phyloP scores from a whole-genome alignment of 1,140 invertebrate genomes.

The Drosophila sechellia region DNA sequence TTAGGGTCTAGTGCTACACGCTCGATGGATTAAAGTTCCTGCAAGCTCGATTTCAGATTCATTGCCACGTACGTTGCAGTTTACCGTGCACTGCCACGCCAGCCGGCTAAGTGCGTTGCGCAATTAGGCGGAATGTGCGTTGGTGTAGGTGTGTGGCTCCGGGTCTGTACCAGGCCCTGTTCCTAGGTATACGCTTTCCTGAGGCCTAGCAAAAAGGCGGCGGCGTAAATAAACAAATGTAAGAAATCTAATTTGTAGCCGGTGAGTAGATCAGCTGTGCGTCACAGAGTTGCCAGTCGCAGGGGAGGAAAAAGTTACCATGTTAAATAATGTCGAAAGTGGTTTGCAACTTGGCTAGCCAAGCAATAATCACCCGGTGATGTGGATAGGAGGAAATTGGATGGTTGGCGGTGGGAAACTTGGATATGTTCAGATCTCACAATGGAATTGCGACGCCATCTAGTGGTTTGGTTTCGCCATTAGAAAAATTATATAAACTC shows the following conservation, averaged over 20 bases:
- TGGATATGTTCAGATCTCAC: too few relatives aligned
- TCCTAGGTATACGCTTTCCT: not conserved
- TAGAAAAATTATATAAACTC: too few relatives aligned
- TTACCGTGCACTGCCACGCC: not conserved
- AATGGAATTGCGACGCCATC: too few relatives aligned
- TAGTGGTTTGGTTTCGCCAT: too few relatives aligned
- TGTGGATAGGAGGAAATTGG: not conserved
- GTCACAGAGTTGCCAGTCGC: not conserved
- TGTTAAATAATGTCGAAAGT: not conserved
- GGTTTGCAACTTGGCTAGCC: not conserved
- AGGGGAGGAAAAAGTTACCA: not conserved
- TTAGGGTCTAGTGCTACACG: not conserved
- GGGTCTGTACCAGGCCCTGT: too few relatives aligned
- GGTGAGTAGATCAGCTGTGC: not conserved
- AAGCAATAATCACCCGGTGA: too few relatives aligned
- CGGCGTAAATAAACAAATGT: not conserved
- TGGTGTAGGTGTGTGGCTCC: not conserved
- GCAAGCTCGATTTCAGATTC: not conserved
- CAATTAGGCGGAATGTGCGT: not conserved
- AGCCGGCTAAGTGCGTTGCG: not conserved
- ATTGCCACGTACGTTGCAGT: slow-evolving; percentile 26
- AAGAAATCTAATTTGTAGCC: not conserved
- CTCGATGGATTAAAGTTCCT: not conserved
- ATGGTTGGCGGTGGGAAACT: too few relatives aligned
- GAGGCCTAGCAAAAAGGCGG: not conserved